Percentiles rank a stretch among this genome's conserved stretches.
Conservation (phyloP, 2,797 vertebrate genomes). For the Paratrypauchen microcephalus region DNA sequence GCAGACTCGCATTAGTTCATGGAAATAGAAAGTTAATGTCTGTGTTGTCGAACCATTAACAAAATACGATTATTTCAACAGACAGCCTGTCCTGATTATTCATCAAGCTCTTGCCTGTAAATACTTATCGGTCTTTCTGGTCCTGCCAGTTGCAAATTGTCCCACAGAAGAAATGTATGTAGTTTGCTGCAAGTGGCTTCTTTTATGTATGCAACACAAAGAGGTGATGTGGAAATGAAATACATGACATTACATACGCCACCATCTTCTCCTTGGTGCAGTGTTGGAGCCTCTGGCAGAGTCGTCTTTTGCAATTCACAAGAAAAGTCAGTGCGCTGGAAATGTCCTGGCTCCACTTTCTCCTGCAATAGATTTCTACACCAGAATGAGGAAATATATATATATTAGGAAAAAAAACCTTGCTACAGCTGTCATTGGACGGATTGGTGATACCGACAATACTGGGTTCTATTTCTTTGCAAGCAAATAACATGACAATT, state of each 20-base stretch:
- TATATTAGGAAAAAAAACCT: conserved; percentile 17
- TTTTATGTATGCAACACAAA: conserved; percentile 55
- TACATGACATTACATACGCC: conserved; percentile 60
- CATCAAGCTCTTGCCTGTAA: conserved; percentile 5
- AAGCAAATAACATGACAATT: conserved; percentile 41
- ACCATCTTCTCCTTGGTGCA: conserved; percentile 21
- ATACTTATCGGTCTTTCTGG: conserved; percentile 18
- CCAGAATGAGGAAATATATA: conserved; percentile 25
- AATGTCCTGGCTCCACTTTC: conserved; percentile 15
- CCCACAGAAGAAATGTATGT: conserved; percentile 57
- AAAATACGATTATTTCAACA: too few relatives aligned
- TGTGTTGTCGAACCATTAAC: too few relatives aligned
- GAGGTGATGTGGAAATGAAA: conserved; percentile 54
- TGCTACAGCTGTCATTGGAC: conserved; percentile 5
- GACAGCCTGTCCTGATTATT: too few relatives aligned
- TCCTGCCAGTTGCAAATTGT: conserved; percentile 46
- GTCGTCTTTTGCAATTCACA: conserved; percentile 31
- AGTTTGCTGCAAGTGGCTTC: conserved; percentile 58
- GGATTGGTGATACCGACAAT: conserved; percentile 15
- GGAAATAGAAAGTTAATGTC: too few relatives aligned
- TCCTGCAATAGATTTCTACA: conserved; percentile 25
- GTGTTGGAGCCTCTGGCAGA: conserved; percentile 35
- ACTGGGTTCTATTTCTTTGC: conserved; percentile 25
- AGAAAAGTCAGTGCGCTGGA: conserved; percentile 30
- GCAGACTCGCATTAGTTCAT: too few relatives aligned